Evolutionary conservation across 2,797 vertebrate genomes (phyloP), one percentile per base, ranked within the genome.

Genomic region (Gadopsis marmoratus): DNA sequence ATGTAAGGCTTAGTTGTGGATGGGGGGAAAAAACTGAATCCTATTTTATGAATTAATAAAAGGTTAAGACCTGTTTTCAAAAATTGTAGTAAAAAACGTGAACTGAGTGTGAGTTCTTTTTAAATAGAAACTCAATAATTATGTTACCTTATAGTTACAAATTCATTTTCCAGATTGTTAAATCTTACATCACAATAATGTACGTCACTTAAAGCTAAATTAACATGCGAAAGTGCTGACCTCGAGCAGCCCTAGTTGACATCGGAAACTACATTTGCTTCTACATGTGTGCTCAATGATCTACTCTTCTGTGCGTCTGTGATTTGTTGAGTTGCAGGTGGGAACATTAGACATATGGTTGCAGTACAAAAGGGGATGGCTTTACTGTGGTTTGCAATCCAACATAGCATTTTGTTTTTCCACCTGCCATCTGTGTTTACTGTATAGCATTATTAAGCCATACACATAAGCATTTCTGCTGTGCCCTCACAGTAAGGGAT

Each of bases 211-310:
- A 19, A 72, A 51, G 53, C 35, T n/a, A 41, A 31, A 9, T 12
- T 6, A 8, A 13, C 10, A 50, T 3, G 3, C 26, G 19, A 45
- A 54, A 54, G 73, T 29, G 17, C 16, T 47, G 47, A 50, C 21
- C 23, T 39, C 6, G 0, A 51, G 56, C 53, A 35, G 35, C 35
- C 13, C 9, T 33, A 6, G 64, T 61, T 71, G 56, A 73, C 50
- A n/a, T 10, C 64, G 69, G 67, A 71, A 29, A 62, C 79, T n/a
- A 39, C 79, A 54, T 54, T 63, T 56, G 11, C 45, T 29, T 26
- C 26, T 26, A 26, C 26, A 26, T 26, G 26, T 63, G 50, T 62
- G 23, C 48, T 65, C 73, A 29, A 45, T 71, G 33, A 58, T 68
- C 55, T 59, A 4, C 9, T 17, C 12, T 58, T 55, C 26, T 71